Evolutionary conservation across 2,797 vertebrate species (phyloP).

Genomic region (Orientallactaga sibirica): DNA sequence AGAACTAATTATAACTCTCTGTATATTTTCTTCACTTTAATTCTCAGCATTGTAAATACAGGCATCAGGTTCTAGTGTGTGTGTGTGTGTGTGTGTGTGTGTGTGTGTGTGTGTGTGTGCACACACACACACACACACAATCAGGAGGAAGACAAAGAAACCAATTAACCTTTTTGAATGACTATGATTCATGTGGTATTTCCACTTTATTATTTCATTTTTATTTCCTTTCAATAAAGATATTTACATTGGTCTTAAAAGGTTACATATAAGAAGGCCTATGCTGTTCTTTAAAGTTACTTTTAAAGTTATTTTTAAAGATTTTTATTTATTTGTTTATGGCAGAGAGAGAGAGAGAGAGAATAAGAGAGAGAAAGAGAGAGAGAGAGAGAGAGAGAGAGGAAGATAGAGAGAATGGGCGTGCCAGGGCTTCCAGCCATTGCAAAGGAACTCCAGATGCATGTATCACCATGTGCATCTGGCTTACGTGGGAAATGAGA

Average conservation of each 20-base stretch:
- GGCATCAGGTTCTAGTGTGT: neutral
- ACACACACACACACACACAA: too few species aligned
- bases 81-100: too few species aligned
- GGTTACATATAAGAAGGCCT: neutral
- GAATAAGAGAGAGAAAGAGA: too few species aligned
- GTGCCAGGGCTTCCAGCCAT: too few species aligned
- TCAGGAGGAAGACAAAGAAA: neutral
- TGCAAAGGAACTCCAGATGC: too few species aligned
- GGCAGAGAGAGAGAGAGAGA: too few species aligned
- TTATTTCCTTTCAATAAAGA: neutral
- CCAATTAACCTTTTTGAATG: neutral
- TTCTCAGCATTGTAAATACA: neutral
- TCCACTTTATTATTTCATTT: slow-evolving; percentile 16
- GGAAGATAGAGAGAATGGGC: too few species aligned
- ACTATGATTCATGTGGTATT: neutral
- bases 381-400: too few species aligned
- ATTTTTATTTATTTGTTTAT: too few species aligned
- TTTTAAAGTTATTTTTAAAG: neutral
- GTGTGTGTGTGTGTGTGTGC: too few species aligned
- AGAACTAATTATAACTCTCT: slow-evolving; percentile 31
- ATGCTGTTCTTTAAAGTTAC: neutral
- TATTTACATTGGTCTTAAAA: neutral
- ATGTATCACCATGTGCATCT: too few species aligned
- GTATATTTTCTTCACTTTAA: slow-evolving; percentile 1
- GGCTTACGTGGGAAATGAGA: too few species aligned